Base-by-base conservation (phyloP, 2,888 invertebrate genomes). In the Baccha elongata region DNA sequence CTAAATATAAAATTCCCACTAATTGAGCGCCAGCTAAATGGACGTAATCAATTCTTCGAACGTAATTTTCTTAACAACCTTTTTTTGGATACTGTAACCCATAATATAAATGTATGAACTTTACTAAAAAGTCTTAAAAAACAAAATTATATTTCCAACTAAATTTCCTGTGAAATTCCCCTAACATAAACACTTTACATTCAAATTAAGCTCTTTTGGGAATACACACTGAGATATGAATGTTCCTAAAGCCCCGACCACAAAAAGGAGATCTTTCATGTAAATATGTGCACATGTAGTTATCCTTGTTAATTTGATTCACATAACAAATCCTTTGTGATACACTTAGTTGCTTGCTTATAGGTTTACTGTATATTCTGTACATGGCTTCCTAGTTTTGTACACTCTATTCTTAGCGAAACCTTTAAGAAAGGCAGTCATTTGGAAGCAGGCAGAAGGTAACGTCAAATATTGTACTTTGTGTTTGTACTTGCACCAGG, bases 231-330 rank as follows among this genome's bases (percentile, higher is more conserved):
- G 2, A 44, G 3, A 40, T 10, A 67, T 67, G 13, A 19, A 55
- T 55, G 13, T 46, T 35, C 11, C 11, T 17, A 4, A 1, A 35
- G 29, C n/a, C 15, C 37, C 7, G 35, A 46, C 53, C 13, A 17
- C 69, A 37, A 37, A 35, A 60, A 13, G 26, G 26, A 32, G 35
- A 1, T 23, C 32, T 50, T 21, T 26, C 52, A 19, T 60, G 72
- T 53, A 60, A 67, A 55, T 64, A 64, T 74, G 42, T 64, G 35
- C 58, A 35, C 42, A 64, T 60, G 37, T 67, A 72, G 72, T 73
- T 83, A 78, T 72, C 68, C 72, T 72, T 83, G 72, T 83, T 73
- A 78, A 83, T 78, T 78, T 73, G 78, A 73, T 83, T 78, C 72
- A 26, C 55, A n/a, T n/a, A 72, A 58, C 83, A 83, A 83, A 78